Base-by-base conservation (phyloP, 2,888 invertebrate species). In the Dynastes tityus region DNA sequence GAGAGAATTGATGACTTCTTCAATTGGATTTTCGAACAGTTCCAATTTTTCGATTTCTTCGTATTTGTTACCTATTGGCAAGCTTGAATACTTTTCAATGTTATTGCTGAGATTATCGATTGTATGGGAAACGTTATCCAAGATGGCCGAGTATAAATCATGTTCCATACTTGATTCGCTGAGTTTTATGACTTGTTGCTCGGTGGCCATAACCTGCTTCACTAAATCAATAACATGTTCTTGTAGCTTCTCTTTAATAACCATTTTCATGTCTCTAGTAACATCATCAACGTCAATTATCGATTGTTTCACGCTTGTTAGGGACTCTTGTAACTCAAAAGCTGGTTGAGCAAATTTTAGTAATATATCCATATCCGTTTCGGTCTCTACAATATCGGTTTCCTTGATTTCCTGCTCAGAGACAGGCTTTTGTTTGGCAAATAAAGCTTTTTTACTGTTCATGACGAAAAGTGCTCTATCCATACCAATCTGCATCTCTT, bases 121-220 rank as follows among this genome's bases (percentile, higher is more conserved):
- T 0, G 93, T 92, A 16, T 91, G 91, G 82, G 92, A 91, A 0
- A 94, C 91, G 75, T 91, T 91, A 84, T 94, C 93, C 77, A 94
- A 90, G 49, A 93, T 90, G 77, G 92, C 91, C 78, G 92, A 91
- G 82, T 88, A 84, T 29, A 89, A 77, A 79, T 88, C 88, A 81
- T 89, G 88, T 8, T 85, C 82, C 32, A 87, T 85, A 81, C 87
- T 88, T 6, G 80, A 80, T 9, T 84, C 84, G n/a, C 87, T 83
- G 65, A 87, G 85, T 79, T 86, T 84, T 37, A 85, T 82, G 2
- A 88, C 85, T 82, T 86, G 84, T 80, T 86, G 87, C 74, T 87
- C 86, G 2, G 87, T 82, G 2, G 84, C 79, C 80, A 85, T 83
- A 3, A 88, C 82, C 84, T 88, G 88, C 77, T 85, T 85, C 8